Evolutionary conservation across 2,888 invertebrate genomes (phyloP).

Genomic region (Poecilus cupreus): DNA sequence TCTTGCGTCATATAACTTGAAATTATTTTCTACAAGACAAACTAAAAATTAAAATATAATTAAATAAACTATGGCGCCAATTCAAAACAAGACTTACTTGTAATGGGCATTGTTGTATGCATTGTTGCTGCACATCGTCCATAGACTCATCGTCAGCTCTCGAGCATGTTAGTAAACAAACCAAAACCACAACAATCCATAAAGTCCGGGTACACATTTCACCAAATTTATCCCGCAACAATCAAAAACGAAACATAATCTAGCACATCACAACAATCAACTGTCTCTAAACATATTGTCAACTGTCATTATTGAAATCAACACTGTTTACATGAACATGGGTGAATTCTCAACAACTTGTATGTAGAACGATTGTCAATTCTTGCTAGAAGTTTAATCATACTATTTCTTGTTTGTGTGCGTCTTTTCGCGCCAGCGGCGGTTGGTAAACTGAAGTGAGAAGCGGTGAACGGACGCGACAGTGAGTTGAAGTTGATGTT

Average conservation of each 20-base stretch:
- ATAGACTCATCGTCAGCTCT: constrained; percentile 47
- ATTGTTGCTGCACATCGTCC: constrained; percentile 67
- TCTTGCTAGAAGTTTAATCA: constrained; percentile 1
- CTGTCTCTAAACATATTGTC: constrained; percentile 5
- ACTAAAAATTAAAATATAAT: neutral
- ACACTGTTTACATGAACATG: constrained; percentile 8
- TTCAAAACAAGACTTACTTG: constrained; percentile 65
- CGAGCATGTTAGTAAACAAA: constrained; percentile 20
- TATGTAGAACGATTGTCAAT: neutral
- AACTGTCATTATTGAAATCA: constrained; percentile 7
- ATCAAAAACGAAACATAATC: constrained; percentile 37
- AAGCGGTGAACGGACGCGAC: constrained; percentile 32
- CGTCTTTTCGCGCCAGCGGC: constrained; percentile 40
- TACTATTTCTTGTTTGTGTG: constrained; percentile 37
- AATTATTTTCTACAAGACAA: neutral
- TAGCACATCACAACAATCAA: constrained; percentile 35
- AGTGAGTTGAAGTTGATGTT: constrained; percentile 32
- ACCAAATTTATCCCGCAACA: constrained; percentile 11
- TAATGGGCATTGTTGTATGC: constrained; percentile 68
- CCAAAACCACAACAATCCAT: constrained; percentile 34
- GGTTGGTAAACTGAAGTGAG: constrained; percentile 32
- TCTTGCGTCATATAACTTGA: constrained; percentile 6
- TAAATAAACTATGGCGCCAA: constrained; percentile 19
- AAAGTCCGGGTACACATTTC: constrained; percentile 40
- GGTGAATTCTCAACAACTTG: neutral